These are phyloP conservation scores for Zootoca vivipara DNA, from an alignment of 2,113 vertebrate species.

Conservation along the genomic window DNA sequence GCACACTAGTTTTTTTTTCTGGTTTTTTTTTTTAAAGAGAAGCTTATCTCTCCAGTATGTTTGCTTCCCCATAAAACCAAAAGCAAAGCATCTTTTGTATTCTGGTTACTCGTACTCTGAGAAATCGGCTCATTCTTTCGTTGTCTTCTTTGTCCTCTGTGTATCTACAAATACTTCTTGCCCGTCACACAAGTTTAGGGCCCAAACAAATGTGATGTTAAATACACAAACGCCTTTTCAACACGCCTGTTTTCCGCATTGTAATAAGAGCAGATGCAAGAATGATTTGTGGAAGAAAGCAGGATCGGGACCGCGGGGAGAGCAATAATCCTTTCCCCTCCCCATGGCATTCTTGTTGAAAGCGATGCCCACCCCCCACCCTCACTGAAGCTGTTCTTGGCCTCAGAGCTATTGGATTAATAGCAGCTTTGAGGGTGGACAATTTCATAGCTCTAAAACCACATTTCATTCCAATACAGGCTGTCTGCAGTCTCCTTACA, in stretches of 20 bases:
- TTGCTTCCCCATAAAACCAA: background rate
- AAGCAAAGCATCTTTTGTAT: background rate
- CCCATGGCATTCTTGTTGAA: background rate
- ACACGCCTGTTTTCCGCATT: background rate
- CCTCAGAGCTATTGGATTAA: background rate
- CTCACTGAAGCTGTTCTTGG: background rate
- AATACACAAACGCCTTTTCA: background rate
- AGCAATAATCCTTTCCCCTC: background rate
- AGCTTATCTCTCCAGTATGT: slow-evolving; percentile 24
- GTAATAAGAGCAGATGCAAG: background rate
- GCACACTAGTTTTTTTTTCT: background rate
- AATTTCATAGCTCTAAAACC: background rate
- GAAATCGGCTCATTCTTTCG: background rate
- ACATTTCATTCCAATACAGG: background rate
- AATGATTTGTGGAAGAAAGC: too few relatives aligned
- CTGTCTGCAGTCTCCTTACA: background rate
- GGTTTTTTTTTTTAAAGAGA: background rate
- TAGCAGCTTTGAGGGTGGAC: background rate
- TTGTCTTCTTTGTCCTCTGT: background rate
- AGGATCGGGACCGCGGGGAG: background rate
- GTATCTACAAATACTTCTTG: background rate
- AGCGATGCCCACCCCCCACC: background rate
- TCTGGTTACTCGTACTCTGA: background rate
- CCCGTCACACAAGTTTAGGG: background rate
- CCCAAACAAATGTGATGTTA: background rate